Evolutionary conservation across 2,113 vertebrate genomes (phyloP).

Genomic region (Camelus bactrianus): DNA sequence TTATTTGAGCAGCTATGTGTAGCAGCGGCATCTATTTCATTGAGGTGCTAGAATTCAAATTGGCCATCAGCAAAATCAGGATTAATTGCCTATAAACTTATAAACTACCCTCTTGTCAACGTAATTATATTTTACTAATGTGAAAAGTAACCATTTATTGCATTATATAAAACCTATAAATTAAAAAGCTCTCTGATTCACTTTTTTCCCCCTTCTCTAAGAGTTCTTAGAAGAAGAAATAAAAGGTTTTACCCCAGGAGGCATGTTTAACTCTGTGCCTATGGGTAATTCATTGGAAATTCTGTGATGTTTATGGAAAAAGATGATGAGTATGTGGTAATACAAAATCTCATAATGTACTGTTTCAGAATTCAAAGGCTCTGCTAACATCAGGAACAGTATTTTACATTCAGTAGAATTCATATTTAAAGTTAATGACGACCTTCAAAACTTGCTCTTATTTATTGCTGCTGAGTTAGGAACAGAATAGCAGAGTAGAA

Average conservation of each 20-base stretch:
- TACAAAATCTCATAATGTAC: slow-evolving; percentile 51
- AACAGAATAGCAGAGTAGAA: slow-evolving; percentile 58
- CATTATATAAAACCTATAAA: slow-evolving; percentile 43
- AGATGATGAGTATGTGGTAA: neutral
- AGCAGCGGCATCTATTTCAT: neutral
- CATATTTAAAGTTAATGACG: slow-evolving; percentile 57
- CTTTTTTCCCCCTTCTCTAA: neutral
- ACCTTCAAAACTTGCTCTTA: slow-evolving; percentile 68
- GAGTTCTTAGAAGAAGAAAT: slow-evolving; percentile 39
- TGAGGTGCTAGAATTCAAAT: neutral
- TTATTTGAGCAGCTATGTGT: neutral
- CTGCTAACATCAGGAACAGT: neutral
- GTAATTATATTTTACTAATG: slow-evolving; percentile 59
- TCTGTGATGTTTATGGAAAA: slow-evolving; percentile 53
- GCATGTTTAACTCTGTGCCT: slow-evolving; percentile 33
- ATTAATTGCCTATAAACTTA: slow-evolving; percentile 47
- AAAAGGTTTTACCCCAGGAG: slow-evolving; percentile 43
- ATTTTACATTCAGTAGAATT: slow-evolving; percentile 47
- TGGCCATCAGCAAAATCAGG: slow-evolving; percentile 53
- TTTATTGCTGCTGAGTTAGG: slow-evolving; percentile 64
- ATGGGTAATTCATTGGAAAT: slow-evolving; percentile 54
- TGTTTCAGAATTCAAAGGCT: slow-evolving; percentile 31
- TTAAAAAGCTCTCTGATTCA: neutral
- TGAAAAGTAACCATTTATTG: slow-evolving; percentile 54
- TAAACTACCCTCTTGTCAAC: slow-evolving; percentile 29